Evolutionary conservation across 2,113 vertebrate species (phyloP), one percentile per base, ranked within the genome.

Genomic region (Hippocampus guttulatus): DNA sequence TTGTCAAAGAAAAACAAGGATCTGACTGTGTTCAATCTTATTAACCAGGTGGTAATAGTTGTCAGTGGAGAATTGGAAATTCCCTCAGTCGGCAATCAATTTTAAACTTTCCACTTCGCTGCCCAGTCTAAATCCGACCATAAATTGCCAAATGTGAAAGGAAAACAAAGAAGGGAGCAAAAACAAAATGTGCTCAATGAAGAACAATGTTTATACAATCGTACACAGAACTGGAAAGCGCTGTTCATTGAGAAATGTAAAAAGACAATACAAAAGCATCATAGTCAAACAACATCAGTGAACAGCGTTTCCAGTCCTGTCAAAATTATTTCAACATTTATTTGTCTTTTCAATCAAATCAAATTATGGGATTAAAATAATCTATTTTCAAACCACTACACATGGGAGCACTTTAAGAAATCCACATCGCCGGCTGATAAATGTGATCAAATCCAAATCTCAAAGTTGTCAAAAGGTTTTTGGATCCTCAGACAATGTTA

Each of bases 71-170:
- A 38, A 38, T 5, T 38, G 33, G 33, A 38, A 38, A 38, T 86
- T 80, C 8, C 80, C 79, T 70, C 49, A 27, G 62, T 67, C 43
- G 43, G 43, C 12, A 12, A 73, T 75, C 72, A 76, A 43, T 69
- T 76, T 67, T 68, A 30, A 79, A 68, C 75, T 71, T 62, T 55
- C 77, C 63, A 80, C 62, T 76, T 16, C 47, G 18, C 5, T 18
- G 70, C 75, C 65, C 64, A 74, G 73, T 78, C 57, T 62, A 62
- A 78, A 81, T 76, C 40, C 58, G 84, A 78, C 0, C n/a, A 71
- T 33, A 77, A 21, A 43, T 70, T 75, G 75, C 76, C 75, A 82
- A 85, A 78, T 33, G 47, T 62, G n/a, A 49, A 68, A 84, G 81
- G 55, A 74, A 81, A 81, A 81, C 73, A 81, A 77, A 70, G 58